Conservation (phyloP, 2,113 vertebrate species). For the Nestor notabilis region DNA sequence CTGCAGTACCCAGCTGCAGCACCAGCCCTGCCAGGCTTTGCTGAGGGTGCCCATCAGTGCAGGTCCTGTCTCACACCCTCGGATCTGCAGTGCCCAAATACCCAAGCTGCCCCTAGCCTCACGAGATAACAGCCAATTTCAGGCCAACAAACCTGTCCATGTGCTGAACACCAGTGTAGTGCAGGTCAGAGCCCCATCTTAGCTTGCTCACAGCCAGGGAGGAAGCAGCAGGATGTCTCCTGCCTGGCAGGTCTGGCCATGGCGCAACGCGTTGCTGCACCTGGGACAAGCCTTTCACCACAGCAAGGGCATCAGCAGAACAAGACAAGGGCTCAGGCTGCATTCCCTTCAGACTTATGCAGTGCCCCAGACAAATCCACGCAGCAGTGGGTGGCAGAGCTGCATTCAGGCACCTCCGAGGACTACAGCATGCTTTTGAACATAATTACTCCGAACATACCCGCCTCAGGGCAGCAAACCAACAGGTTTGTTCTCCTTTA, state of each 20-base stretch:
- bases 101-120: neutral
- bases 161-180: neutral
- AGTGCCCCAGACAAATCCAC: neutral
- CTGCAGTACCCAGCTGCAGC: neutral
- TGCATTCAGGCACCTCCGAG: neutral
- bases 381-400: neutral
- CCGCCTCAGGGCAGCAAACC: neutral
- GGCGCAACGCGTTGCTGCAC: neutral
- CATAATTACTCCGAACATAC: neutral
- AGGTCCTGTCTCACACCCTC: neutral
- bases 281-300: neutral
- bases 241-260: neutral
- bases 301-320: neutral
- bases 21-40: neutral
- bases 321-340: neutral
- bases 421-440: neutral
- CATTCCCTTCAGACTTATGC: neutral
- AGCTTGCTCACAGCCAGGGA: neutral
- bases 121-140: neutral
- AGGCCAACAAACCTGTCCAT: neutral
- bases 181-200: neutral
- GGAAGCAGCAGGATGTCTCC: neutral
- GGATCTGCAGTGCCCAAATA: neutral
- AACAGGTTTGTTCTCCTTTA: neutral
- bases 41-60: neutral